Percentiles rank a stretch among this genome's conserved stretches.
Evolutionary conservation across 2,113 vertebrate species (phyloP).

Genomic region (Archilochus colubris): DNA sequence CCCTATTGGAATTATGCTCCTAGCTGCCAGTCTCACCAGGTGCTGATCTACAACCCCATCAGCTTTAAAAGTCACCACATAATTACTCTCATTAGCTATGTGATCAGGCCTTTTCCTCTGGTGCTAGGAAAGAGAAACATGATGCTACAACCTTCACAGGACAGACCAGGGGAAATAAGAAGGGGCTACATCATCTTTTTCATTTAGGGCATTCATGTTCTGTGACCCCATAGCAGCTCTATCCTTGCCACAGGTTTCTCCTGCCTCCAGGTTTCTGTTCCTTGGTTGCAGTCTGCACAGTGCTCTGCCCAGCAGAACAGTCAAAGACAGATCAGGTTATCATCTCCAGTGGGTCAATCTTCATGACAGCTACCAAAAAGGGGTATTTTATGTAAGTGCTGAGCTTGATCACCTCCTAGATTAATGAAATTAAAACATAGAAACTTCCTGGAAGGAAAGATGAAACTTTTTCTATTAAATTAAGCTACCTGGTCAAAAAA

Average conservation of each 20-base stretch:
- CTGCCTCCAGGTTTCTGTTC: background rate
- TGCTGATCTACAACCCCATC: background rate
- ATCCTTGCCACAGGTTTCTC: background rate
- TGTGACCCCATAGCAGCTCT: background rate
- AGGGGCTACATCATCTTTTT: background rate
- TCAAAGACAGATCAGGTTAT: background rate
- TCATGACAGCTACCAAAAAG: background rate
- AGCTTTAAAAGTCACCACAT: background rate
- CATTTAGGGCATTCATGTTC: background rate
- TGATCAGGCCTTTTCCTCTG: background rate
- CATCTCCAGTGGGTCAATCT: background rate
- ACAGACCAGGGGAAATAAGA: background rate
- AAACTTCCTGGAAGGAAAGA: background rate
- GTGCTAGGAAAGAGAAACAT: background rate
- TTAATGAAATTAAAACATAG: conserved; percentile 18
- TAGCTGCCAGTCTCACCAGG: background rate
- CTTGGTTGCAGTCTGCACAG: background rate
- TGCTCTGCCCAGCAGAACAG: accelerated
- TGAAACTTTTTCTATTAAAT: conserved; percentile 18
- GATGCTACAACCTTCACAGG: background rate
- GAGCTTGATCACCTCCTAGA: background rate
- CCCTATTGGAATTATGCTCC: background rate
- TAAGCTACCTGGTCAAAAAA: background rate
- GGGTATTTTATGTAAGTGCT: background rate
- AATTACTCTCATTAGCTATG: background rate